Base-by-base conservation (phyloP, 1,140 invertebrate species). In the Anastatus disparis region DNA sequence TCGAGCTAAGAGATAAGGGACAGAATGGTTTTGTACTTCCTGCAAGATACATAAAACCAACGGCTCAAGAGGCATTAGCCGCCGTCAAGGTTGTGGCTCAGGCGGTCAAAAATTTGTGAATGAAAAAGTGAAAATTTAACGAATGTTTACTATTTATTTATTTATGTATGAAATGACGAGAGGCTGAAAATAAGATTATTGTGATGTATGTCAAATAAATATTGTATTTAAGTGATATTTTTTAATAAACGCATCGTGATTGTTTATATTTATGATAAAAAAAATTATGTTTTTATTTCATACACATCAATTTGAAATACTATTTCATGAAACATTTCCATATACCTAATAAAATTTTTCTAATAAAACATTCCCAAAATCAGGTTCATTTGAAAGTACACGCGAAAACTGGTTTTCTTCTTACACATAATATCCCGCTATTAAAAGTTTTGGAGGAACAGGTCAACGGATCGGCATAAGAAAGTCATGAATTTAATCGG, bases 1-100 rank as follows among this genome's bases (percentile, higher is more conserved):
- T 97, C 53, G 96, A 98, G 86, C 87, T 98, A 40, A 88, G 94
- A 48, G 96, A 97, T 79, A 93, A 88, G 17, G 96, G 96, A 3
- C 87, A 88, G 74, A 92, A 93, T 79, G 96, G 96, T 6, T 98
- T 98, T 81, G 83, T 96, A 12, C 84, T 98, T 46, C 96, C 96
- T 2, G 91, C 94, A 12, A 83, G 85, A 46, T 91, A 92, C 75
- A 97, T 98, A 70, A 85, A 90, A 53, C 89, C 90, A 0, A 94
- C 94, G 7, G 94, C 93, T 9, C 90, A 91, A 76, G 95, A 97
- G 84, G 94, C 93, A 3, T 88, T 93, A 42, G 93, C 91, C 15
- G 95, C 90, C 1, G 84, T 97, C 4, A 89, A 92, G 77, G 91
- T 92, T 0, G 85, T 97, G 48, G 92, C 93, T 0, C 55, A 81